phyloP scores from a whole-genome alignment of 1,140 invertebrate genomes.

The Drosophila paulistorum region DNA sequence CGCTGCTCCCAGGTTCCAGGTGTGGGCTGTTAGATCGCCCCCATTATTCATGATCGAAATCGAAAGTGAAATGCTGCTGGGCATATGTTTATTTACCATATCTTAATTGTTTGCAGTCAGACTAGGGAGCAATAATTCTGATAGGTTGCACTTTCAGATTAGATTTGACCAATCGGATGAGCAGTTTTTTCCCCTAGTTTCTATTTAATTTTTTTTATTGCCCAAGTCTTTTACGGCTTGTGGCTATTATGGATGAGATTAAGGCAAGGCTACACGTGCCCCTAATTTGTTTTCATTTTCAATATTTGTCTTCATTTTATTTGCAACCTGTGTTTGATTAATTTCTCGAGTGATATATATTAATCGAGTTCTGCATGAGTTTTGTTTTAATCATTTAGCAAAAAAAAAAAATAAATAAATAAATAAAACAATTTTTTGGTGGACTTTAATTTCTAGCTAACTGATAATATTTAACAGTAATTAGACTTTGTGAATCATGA shows the following conservation, averaged over 20 bases:
- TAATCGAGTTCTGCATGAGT: slow-evolving; percentile 31
- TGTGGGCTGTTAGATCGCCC: slow-evolving; percentile 26
- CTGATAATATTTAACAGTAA: slow-evolving; percentile 45
- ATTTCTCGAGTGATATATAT: slow-evolving; percentile 19
- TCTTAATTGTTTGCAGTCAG: slow-evolving; percentile 2
- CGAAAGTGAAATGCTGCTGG: slow-evolving; percentile 26
- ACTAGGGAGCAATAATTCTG: neutral
- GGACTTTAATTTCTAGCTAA: slow-evolving; percentile 41
- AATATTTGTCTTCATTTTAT: slow-evolving; percentile 1
- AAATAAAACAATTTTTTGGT: slow-evolving; percentile 15
- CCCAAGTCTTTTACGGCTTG: slow-evolving; percentile 18
- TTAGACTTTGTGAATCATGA: slow-evolving; percentile 35
- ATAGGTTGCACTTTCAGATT: slow-evolving; percentile 48
- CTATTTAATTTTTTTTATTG: slow-evolving; percentile 10
- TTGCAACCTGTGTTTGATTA: slow-evolving; percentile 7
- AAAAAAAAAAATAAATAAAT: neutral
- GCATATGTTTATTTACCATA: neutral
- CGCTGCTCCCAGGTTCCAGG: slow-evolving; percentile 23
- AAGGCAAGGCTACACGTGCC: slow-evolving; percentile 58
- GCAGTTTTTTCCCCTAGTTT: slow-evolving; percentile 41
- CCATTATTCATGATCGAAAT: slow-evolving; percentile 23
- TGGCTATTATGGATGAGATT: slow-evolving; percentile 40
- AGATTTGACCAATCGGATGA: slow-evolving; percentile 45
- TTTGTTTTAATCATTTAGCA: slow-evolving; percentile 29
- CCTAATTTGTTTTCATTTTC: slow-evolving; percentile 12